Base-by-base conservation (phyloP, 2,797 vertebrate genomes). In the Amblyopsis hoosieri region DNA sequence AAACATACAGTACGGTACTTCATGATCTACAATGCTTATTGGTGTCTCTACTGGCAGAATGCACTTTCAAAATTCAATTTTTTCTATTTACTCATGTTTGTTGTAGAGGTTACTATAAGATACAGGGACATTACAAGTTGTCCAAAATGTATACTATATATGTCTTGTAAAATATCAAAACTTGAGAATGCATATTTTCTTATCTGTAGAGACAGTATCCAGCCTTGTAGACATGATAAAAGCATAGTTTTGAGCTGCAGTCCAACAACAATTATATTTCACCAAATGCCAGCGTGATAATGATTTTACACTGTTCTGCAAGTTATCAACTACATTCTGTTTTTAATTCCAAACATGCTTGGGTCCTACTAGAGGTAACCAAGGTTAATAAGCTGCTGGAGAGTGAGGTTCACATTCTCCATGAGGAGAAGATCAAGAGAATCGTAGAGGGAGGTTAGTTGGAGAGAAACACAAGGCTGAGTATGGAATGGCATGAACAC, bases 371-470 rank as follows among this genome's bases (percentile, higher is more conserved):
- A 96, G 95, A 95, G 80, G 88, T 94, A 81, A 90, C 91, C 89
- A 94, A 93, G 85, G 87, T 93, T 79, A 93, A 91, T 87, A 93
- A 89, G 91, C 87, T 93, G 89, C 90, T 94, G 90, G 90, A 91
- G 91, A 91, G 91, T 82, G 93, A 94, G 82, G 88, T 81, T 83
- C 92, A 90, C 84, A 89, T 94, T 83, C 89, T 93, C 80, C 90
- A 90, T 83, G 94, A 95, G 72, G 94, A 94, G 85, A 92, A 95
- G 68, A 93, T 95, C 88, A 93, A 93, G 93, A 90, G 87, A 71
- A 86, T 95, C 77, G 88, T 93, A 67, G 89, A 93, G 88, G 94
- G 93, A 94, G 94, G 94, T 95, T 87, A 93, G 92, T 94, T 74
- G 77, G 53, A 69, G 64, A 76, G 48, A n/a, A 17, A 17, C 17